These are phyloP conservation scores for Euwallacea fornicatus DNA, from an alignment of 1,140 invertebrate genomes.

Conservation along the genomic window DNA sequence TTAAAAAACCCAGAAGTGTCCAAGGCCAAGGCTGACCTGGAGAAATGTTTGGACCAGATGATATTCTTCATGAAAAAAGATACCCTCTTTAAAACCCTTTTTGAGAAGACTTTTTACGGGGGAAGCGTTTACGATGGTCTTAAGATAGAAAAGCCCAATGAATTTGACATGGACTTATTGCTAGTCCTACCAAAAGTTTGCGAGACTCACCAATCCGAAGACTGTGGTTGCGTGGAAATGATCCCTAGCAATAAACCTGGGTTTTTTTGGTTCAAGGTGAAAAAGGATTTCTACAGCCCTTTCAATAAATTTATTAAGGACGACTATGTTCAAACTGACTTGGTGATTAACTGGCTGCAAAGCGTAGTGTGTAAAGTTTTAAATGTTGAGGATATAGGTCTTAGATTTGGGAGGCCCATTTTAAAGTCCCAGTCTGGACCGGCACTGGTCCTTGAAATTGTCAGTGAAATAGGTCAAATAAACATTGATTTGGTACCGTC, in stretches of 20 bases:
- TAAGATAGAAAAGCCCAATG: slow-evolving; percentile 57
- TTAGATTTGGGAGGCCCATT: background rate
- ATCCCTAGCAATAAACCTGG: slow-evolving; percentile 33
- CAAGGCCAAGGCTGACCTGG: background rate
- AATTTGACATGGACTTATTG: slow-evolving; percentile 60
- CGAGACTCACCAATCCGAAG: slow-evolving; percentile 7
- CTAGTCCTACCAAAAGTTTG: slow-evolving; percentile 52
- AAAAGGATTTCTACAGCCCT: slow-evolving; percentile 10
- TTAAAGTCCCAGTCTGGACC: background rate
- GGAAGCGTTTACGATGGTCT: slow-evolving; percentile 54
- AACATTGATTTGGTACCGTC: background rate
- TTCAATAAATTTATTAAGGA: slow-evolving; percentile 35
- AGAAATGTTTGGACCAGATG: background rate
- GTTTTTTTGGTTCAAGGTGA: slow-evolving; percentile 33
- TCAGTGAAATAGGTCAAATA: background rate
- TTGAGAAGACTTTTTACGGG: background rate
- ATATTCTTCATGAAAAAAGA: background rate
- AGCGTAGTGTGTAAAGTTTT: slow-evolving; percentile 37
- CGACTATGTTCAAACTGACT: slow-evolving; percentile 33
- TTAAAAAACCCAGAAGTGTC: background rate
- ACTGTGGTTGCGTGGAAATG: slow-evolving; percentile 10
- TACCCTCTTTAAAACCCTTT: background rate
- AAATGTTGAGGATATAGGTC: background rate
- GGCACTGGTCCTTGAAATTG: background rate
- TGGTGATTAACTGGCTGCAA: slow-evolving; percentile 44